Evolutionary conservation across 2,888 invertebrate genomes (phyloP), one percentile per base, ranked within the genome.

Genomic region (Drosophila mayaguana): DNA sequence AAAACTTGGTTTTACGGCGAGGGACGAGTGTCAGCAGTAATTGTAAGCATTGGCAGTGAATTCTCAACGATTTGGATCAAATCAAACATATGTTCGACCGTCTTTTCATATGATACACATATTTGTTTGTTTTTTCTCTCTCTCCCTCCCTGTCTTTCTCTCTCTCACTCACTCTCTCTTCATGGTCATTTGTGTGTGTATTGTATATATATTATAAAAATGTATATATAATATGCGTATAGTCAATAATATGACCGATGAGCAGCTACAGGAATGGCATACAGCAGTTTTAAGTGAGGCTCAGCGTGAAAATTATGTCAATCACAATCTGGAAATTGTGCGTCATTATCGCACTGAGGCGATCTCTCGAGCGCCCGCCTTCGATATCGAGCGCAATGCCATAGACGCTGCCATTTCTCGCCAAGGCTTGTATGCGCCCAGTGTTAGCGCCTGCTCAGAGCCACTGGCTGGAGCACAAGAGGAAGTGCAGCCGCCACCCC

Each of bases 351-450:
- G 81, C 40, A 78, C 63, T 12, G 81, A 81, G 51, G 81, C 73
- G 4, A 69, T 78, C 11, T 63, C 61, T 1, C 63, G 73, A 2
- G 66, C 78, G 12, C 70, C 64, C 16, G 67, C 59, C 42, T 79
- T 68, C 14, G 75, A 82, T 28, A 22, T 80, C 3, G 80, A 80
- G 38, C 79, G 82, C 11, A 80, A 72, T 64, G 80, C 80, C 6
- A 80, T 82, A 14, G 70, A 79, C 34, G 80, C 80, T 1, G 83
- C 80, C 8, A 80, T 80, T 12, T 80, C 83, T 0, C 66, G 80
- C 1, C 80, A 80, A 22, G 80, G 80, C 0, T 60, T 80, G n/a
- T 68, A 45, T 14, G 63, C 56, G 8, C n/a, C 70, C 43, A 65
- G 40, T 42, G 54, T 42, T 7, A 46, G 12, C 28, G 48, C 45